These are phyloP conservation scores for Sialia sialis DNA, from an alignment of 2,113 vertebrate genomes.

Conservation along the genomic window DNA sequence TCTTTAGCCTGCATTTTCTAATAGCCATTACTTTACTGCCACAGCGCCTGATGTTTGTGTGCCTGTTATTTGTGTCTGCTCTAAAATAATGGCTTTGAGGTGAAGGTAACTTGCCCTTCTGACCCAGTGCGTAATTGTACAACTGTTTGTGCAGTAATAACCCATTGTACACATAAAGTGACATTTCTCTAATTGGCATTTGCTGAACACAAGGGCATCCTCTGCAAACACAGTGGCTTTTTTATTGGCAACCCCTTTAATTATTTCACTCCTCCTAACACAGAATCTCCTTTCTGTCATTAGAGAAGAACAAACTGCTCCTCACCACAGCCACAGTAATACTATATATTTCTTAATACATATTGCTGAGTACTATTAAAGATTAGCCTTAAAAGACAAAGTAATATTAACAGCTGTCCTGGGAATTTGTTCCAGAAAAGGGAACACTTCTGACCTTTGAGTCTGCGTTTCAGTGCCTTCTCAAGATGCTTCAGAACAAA, in stretches of 20 bases:
- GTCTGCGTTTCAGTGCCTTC: background rate
- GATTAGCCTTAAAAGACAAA: slow-evolving; percentile 14
- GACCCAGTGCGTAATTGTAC: background rate
- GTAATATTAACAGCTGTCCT: background rate
- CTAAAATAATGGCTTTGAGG: slow-evolving; percentile 23
- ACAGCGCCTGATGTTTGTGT: background rate
- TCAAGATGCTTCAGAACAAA: background rate
- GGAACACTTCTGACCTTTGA: slow-evolving; percentile 36
- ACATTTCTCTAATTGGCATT: slow-evolving; percentile 43
- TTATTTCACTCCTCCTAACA: background rate
- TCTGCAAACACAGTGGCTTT: slow-evolving; percentile 9
- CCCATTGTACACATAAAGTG: slow-evolving; percentile 17
- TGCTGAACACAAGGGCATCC: background rate
- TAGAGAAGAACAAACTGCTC: background rate
- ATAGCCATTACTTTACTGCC: background rate
- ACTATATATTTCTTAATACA: background rate
- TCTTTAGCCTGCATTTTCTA: background rate
- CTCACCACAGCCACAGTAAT: background rate
- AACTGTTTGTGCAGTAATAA: slow-evolving; percentile 13
- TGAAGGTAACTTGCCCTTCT: background rate
- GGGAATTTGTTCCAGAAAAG: slow-evolving; percentile 15
- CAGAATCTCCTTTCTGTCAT: background rate
- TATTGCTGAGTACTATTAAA: background rate
- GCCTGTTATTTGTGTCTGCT: background rate
- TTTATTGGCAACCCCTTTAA: slow-evolving; percentile 27